Evolutionary conservation across 2,888 invertebrate species (phyloP), one percentile per base, ranked within the genome.

Genomic region (Ectemnius cavifrons): DNA sequence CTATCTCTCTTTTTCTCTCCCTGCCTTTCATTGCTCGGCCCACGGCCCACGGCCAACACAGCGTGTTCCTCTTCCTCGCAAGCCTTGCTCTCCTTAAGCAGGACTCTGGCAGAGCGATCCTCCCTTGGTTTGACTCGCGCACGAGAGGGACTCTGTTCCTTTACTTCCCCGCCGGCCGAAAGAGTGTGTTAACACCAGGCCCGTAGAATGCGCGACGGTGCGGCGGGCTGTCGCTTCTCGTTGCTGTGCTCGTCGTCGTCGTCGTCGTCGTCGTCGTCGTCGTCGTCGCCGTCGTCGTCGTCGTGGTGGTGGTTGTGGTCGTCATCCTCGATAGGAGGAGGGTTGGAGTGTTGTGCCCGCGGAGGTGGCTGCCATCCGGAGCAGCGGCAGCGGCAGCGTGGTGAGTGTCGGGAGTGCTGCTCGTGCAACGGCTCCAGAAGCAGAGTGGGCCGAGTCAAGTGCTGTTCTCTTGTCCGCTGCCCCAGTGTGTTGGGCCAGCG

Each of bases 181-280:
- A 73, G 64, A 65, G 71, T 73, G 37, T 69, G 81, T 73, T 59
- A 66, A 73, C 59, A 71, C 76, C 73, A 70, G 81, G 47, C 61
- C 67, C 63, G 62, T 80, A 80, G 80, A 79, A 81, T 81, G 80
- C 70, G 71, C 79, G 80, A 77, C 79, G 77, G 74, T 60, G 67
- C 76, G 46, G 20, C 71, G 78, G 63, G 65, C 67, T 71, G 71
- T 78, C 78, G 76, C 52, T 73, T 58, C 68, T 77, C 82, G 59
- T 71, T 59, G 64, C 60, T 68, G 52, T 61, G 63, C 61, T 70
- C 65, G 57, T 59, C 71, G 57, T 13, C 65, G 18, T 64, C 64
- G 45, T 66, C 73, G 58, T 58, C 66, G 23, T 61, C 49, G 27
- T 47, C 70, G 58, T 52, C 57, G 59, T 62, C 59, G 72, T n/a